Percentiles rank a stretch among this genome's conserved stretches.
These are phyloP conservation scores for Heliconius hewitsoni DNA, from an alignment of 1,140 invertebrate species.

Conservation along the genomic window DNA sequence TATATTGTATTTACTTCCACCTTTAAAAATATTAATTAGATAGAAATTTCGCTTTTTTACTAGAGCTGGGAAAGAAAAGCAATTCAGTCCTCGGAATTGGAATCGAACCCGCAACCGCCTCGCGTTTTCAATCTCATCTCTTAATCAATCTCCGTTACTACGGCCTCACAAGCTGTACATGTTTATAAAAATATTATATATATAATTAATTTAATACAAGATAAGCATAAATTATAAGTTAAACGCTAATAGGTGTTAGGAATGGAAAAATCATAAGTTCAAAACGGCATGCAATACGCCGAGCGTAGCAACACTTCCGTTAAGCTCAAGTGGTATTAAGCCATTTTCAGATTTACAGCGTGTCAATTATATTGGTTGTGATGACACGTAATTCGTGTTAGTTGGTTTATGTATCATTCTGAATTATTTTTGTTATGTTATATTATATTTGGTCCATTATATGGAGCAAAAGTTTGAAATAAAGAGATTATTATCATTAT, in stretches of 20 bases:
- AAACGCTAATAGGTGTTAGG: constrained; percentile 7
- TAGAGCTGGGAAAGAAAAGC: background rate
- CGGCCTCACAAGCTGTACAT: too few relatives aligned
- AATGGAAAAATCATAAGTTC: constrained; percentile 11
- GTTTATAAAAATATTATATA: background rate
- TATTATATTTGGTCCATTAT: too few relatives aligned
- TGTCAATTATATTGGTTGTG: background rate
- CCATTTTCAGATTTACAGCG: background rate
- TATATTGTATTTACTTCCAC: too few relatives aligned
- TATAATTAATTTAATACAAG: background rate
- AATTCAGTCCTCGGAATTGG: background rate
- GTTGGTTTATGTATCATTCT: background rate
- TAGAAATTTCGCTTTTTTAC: background rate
- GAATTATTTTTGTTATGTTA: background rate
- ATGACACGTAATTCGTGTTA: background rate
- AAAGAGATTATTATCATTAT: too few relatives aligned
- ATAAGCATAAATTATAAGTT: constrained; percentile 11
- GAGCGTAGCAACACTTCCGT: constrained; percentile 6
- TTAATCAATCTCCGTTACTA: too few relatives aligned
- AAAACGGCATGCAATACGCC: constrained; percentile 9
- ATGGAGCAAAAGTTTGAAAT: too few relatives aligned
- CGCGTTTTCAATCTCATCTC: background rate
- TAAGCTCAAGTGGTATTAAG: constrained; percentile 4
- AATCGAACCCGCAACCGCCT: background rate
- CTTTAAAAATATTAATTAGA: too few relatives aligned